phyloP scores from a whole-genome alignment of 2,797 vertebrate genomes.

The Psittacula derbiana region DNA sequence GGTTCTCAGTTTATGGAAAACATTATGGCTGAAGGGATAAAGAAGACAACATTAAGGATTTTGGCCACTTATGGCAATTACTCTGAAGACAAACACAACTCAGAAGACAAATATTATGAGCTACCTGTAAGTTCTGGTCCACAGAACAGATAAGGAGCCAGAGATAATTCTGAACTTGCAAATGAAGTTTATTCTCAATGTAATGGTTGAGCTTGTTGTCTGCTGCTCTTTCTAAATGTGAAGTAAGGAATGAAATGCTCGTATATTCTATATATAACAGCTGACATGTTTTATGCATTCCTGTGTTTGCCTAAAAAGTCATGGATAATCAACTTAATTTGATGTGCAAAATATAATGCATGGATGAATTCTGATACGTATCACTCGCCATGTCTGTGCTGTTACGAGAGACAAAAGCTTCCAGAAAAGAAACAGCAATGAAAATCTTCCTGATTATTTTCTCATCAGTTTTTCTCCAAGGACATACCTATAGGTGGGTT shows the following conservation, averaged over 20 bases:
- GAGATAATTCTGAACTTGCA: background rate
- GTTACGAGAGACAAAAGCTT: conserved; percentile 23
- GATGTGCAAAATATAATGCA: conserved; percentile 43
- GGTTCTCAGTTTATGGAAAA: background rate
- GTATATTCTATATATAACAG: background rate
- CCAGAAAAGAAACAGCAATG: conserved; percentile 19
- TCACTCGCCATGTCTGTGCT: background rate
- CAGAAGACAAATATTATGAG: background rate
- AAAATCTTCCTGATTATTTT: conserved; percentile 47
- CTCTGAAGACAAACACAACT: conserved; percentile 9
- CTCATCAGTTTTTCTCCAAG: conserved; percentile 33
- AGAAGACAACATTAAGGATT: conserved; percentile 19
- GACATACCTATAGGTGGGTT: background rate
- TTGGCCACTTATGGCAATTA: conserved; percentile 6
- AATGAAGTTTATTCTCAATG: background rate
- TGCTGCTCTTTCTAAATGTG: background rate
- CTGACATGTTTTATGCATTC: conserved; percentile 47
- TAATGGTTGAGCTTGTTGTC: conserved; percentile 21
- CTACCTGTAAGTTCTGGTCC: conserved; percentile 50
- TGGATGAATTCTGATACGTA: conserved; percentile 52
- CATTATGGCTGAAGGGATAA: background rate
- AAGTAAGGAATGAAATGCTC: background rate
- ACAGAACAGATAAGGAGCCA: background rate
- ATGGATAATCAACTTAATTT: conserved; percentile 53
- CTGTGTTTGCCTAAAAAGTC: conserved; percentile 56